phyloP scores from a whole-genome alignment of 2,113 vertebrate species.

The Turnix velox region DNA sequence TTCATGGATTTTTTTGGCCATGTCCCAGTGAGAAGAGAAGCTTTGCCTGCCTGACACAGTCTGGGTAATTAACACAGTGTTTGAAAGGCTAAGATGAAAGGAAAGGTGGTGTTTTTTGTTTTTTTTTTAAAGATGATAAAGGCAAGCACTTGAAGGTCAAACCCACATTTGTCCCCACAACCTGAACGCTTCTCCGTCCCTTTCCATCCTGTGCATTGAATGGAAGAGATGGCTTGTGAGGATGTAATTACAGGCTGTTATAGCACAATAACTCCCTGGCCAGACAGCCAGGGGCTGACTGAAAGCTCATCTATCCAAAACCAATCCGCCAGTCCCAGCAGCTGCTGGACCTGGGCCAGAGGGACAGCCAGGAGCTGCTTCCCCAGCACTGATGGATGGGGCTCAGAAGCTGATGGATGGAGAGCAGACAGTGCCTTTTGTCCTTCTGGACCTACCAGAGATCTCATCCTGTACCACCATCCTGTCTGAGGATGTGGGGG shows the following conservation, averaged over 20 bases:
- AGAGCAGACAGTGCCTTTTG: not conserved
- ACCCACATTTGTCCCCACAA: not conserved
- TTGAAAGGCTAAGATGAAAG: not conserved
- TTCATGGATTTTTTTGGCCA: not conserved
- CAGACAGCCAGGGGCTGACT: not conserved
- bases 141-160: not conserved
- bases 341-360: not conserved
- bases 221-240: not conserved
- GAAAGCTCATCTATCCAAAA: slow-evolving; percentile 33
- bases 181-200: not conserved
- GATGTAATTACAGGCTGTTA: slow-evolving; percentile 36
- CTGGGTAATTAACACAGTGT: not conserved
- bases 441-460: not conserved
- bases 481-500: not conserved
- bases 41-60: not conserved
- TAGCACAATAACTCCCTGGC: slow-evolving; percentile 13
- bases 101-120: too few species aligned
- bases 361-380: not conserved
- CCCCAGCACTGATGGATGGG: not conserved
- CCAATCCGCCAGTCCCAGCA: slow-evolving; percentile 12
- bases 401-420: not conserved
- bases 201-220: not conserved
- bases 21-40: not conserved
- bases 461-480: not conserved
- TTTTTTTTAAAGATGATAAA: not conserved